phyloP scores from a whole-genome alignment of 2,113 vertebrate species.

The Pogonocichla stellata region DNA sequence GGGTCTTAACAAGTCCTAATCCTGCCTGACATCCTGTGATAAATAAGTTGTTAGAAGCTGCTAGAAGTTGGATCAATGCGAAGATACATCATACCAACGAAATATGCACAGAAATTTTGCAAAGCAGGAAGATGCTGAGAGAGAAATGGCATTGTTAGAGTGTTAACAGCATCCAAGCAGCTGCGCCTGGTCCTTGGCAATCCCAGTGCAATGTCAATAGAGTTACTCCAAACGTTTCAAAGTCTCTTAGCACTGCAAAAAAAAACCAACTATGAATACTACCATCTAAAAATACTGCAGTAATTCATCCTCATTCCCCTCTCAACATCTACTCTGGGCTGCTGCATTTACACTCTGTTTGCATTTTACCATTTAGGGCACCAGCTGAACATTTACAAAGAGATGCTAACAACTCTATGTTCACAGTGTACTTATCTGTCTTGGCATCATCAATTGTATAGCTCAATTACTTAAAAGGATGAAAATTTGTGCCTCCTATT shows the following conservation, averaged over 20 bases:
- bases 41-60: background rate
- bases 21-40: background rate
- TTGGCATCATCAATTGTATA: background rate
- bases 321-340: background rate
- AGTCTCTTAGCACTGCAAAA: background rate
- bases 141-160: background rate
- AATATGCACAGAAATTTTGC: background rate
- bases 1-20: background rate
- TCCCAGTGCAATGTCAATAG: background rate
- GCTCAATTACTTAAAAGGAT: background rate
- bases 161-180: background rate
- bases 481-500: conserved; percentile 1
- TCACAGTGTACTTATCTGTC: background rate
- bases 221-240: background rate
- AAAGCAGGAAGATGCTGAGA: background rate
- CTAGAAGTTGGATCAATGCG: background rate
- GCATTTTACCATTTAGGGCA: background rate
- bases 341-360: background rate
- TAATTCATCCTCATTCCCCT: background rate
- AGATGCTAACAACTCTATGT: background rate
- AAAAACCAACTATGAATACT: background rate
- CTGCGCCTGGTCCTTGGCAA: background rate
- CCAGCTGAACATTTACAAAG: background rate
- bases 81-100: background rate
- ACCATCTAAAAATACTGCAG: background rate